Evolutionary conservation across 2,797 vertebrate genomes (phyloP), one percentile per base, ranked within the genome.

Genomic region (Cheirogaleus major): DNA sequence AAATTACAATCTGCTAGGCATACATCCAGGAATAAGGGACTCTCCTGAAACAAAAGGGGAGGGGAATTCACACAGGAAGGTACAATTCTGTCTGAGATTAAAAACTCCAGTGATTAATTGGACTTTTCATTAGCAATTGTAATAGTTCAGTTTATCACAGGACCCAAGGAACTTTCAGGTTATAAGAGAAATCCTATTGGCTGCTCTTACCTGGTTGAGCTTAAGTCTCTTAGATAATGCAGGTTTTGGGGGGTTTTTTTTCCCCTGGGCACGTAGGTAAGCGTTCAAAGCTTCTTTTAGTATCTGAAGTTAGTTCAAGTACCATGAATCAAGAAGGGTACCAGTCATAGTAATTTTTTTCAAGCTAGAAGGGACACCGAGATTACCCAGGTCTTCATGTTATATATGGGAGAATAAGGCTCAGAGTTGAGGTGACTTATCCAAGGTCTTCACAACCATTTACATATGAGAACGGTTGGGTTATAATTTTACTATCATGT

Each of bases 41-140:
- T 76, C 95, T n/a, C 48, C 79, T 91, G 57, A 72, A 91, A 89
- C 48, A 78, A 85, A 55, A 95, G 14, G 15, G 50, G 79, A 63
- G 38, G 13, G 8, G 30, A 90, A 85, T 79, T 89, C 23, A 69
- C 30, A 38, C 17, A 90, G 17, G 72, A 89, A 80, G 65, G n/a
- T 80, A 45, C 9, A 79, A 35, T 91, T 67, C 75, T 90, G 18
- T 63, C 63, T 83, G 55, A 80, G 61, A 67, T 92, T 38, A 91
- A 63, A 91, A 63, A 93, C 79, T 92, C 6, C 83, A 85, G 45
- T 41, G 61, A 84, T 89, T 90, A 78, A 85, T 12, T 75, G 86
- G 75, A 67, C 52, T 67, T 96, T 95, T n/a, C 52, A 22, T 52
- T 57, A 48, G 48, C n/a, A 88, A 78, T 72, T 91, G 6, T 25